A percentile compares a stretch with the other conserved stretches of the same genome.
Evolutionary conservation across 2,113 vertebrate species (phyloP).

Genomic region (Urocitellus parryii): DNA sequence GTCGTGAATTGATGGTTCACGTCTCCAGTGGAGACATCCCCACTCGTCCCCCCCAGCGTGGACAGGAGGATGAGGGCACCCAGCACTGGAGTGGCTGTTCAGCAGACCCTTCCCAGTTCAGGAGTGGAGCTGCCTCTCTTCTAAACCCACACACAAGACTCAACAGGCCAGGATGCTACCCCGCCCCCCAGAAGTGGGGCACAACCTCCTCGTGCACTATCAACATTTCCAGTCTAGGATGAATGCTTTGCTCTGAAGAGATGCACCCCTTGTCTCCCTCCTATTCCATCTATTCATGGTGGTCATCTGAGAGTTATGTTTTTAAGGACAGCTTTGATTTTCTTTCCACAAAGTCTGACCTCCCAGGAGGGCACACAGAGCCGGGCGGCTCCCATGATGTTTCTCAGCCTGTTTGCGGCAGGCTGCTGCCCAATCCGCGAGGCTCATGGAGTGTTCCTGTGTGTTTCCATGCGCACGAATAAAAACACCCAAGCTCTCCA

Average conservation of each 20-base stretch:
- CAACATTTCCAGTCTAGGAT: background rate
- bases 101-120: background rate
- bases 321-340: background rate
- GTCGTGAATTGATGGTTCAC: background rate
- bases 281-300: background rate
- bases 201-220: no score
- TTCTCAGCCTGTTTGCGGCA: background rate
- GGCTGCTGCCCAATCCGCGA: background rate
- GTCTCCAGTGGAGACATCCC: fast-evolving
- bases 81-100: background rate
- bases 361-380: background rate
- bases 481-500: background rate
- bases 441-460: background rate
- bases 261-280: background rate
- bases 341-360: background rate
- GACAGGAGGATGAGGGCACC: background rate
- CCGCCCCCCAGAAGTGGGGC: fast-evolving
- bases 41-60: fast-evolving
- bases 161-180: background rate
- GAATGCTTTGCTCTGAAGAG: background rate
- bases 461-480: background rate
- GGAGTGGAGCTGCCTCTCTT: no score
- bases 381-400: no score
- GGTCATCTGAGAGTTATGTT: background rate
- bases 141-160: background rate